Evolutionary conservation across 2,797 vertebrate species (phyloP), one percentile per base, ranked within the genome.

Genomic region (Macrochelys suwanniensis): DNA sequence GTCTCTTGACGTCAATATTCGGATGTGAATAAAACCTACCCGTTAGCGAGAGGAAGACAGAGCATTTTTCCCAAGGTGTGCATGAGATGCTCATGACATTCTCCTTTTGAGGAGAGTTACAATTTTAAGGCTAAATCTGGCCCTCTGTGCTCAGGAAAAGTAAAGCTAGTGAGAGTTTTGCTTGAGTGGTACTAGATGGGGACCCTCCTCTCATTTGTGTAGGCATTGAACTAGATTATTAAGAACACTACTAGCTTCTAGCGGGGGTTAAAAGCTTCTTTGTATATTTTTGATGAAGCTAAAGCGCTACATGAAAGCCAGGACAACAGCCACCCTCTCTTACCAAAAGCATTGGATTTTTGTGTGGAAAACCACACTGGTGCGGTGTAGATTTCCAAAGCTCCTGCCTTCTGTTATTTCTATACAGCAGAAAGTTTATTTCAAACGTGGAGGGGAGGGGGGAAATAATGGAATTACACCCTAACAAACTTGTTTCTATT

Each of bases 351-450:
- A n/a, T 1, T 71, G 19, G 84, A 2, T 2, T 4, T 5, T 5
- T 23, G n/a, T 49, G 0, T 0, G 5, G 3, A 3, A 3, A 37
- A 8, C 5, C 33, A 11, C 5, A 45, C 3, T 1, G 21, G 9
- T 19, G 3, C 2, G 9, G 19, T 2, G 9, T 50, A 5, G 3
- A 19, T 74, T 54, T 54, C 50, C 59, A 12, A 25, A 19, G 1
- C 1, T 33, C 19, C 37, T 37, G 5, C 3, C 2, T 71, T 12
- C 76, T 71, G 65, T 23, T 68, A 37, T 37, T 42, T 19, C 61
- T 37, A n/a, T 3, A 19, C 12, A 12, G 13, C 25, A 16, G 42
- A 5, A 5, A 6, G 23, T 54, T 87, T 11, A 12, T 61, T 5
- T 42, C 49, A 59, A 61, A 57, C 2, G 2, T 59, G 19, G 25